A percentile compares a stretch with the other conserved stretches of the same genome.
Conservation (phyloP, 2,797 vertebrate species). For the Sebastes matsubarae region DNA sequence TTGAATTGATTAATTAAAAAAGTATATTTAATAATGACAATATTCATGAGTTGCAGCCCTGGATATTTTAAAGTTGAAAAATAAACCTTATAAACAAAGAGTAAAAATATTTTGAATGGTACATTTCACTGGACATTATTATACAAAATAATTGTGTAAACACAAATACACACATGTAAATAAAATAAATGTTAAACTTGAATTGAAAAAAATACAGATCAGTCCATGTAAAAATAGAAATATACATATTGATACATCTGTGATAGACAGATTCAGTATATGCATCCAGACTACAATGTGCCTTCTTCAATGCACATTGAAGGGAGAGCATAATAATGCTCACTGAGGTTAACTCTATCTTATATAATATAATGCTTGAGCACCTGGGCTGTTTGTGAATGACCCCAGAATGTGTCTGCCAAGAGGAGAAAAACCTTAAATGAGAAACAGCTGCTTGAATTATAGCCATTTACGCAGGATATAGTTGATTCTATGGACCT, state of each 20-base stretch:
- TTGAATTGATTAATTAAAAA: neutral
- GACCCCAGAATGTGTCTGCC: neutral
- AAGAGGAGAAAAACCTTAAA: constrained; percentile 6
- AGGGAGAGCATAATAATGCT: neutral
- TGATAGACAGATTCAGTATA: neutral
- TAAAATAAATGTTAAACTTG: neutral
- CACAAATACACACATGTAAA: neutral
- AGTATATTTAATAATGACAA: neutral
- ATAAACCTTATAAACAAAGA: neutral
- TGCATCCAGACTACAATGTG: neutral
- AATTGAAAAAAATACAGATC: neutral
- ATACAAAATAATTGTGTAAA: neutral
- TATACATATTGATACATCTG: neutral
- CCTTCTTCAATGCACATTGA: neutral
- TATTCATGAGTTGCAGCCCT: neutral
- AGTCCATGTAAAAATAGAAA: neutral
- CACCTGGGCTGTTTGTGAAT: constrained; percentile 17
- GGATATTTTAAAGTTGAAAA: neutral
- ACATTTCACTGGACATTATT: neutral
- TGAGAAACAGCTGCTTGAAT: constrained; percentile 34
- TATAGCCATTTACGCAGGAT: neutral
- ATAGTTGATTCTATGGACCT: neutral
- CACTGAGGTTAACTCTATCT: neutral
- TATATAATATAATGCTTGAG: neutral
- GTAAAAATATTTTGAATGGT: neutral